phyloP scores from a whole-genome alignment of 2,797 vertebrate genomes.

The Scleropages formosus region DNA sequence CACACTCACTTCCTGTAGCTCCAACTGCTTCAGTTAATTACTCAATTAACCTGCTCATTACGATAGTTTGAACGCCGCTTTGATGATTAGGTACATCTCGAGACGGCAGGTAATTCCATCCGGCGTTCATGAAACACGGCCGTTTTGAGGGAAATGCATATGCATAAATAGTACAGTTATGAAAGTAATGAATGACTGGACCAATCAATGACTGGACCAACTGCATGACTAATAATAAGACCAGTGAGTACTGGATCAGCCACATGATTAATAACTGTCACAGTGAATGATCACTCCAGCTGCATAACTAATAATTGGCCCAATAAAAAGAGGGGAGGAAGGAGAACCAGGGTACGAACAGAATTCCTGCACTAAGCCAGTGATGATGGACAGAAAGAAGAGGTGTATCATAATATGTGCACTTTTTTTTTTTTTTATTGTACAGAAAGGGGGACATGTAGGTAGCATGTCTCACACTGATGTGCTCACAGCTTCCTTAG shows the following conservation, averaged over 20 bases:
- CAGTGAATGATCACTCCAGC: neutral
- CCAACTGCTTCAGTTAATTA: constrained; percentile 19
- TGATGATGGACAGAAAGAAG: too few relatives aligned
- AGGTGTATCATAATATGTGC: too few relatives aligned
- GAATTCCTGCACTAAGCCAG: constrained; percentile 41
- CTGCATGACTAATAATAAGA: too few relatives aligned
- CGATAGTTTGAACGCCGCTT: constrained; percentile 4
- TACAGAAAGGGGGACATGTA: too few relatives aligned
- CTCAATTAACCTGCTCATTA: constrained; percentile 25
- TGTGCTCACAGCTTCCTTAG: constrained; percentile 66
- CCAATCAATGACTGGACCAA: neutral
- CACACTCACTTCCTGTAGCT: neutral
- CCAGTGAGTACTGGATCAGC: too few relatives aligned
- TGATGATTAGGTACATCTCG: constrained; percentile 20
- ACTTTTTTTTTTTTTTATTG: too few relatives aligned
- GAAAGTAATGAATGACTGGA: neutral
- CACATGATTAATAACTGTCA: neutral
- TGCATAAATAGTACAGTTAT: neutral
- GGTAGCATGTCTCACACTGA: constrained; percentile 64
- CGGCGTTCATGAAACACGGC: neutral
- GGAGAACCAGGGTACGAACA: neutral
- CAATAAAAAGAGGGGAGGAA: neutral
- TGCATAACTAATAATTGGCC: neutral
- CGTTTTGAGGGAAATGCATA: neutral
- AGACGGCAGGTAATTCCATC: neutral